phyloP scores from a whole-genome alignment of 2,888 invertebrate species.

The Callyntrura sp. region DNA sequence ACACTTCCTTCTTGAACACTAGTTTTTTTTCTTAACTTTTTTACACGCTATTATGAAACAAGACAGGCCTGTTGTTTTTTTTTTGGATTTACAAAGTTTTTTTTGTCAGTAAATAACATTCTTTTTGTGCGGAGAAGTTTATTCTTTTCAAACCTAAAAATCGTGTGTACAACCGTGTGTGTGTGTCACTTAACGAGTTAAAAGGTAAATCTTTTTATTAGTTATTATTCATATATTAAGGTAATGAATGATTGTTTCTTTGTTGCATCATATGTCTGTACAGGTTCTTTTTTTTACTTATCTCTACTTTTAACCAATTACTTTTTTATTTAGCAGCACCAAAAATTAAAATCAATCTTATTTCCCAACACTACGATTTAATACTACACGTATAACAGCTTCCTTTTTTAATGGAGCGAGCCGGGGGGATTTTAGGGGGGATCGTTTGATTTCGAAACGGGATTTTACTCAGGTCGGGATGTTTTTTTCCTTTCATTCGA shows the following conservation, averaged over 20 bases:
- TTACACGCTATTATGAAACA: not conserved
- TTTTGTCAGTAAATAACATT: constrained; percentile 64
- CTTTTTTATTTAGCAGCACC: constrained; percentile 21
- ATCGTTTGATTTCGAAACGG: not conserved
- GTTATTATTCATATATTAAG: constrained; percentile 46
- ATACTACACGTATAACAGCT: constrained; percentile 50
- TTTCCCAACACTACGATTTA: constrained; percentile 32
- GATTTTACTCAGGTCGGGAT: not conserved
- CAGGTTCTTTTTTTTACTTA: constrained; percentile 30
- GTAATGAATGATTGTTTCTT: constrained; percentile 76
- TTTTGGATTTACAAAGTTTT: constrained; percentile 10
- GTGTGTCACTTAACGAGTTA: not conserved
- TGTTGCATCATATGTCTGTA: constrained; percentile 70
- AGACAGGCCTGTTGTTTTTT: constrained; percentile 27
- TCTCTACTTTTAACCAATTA: too few species aligned
- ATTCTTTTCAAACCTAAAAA: constrained; percentile 12
- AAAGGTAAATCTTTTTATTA: not conserved
- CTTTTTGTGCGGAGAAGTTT: constrained; percentile 67
- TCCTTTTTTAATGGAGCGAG: too few species aligned
- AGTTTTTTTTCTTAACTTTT: not conserved
- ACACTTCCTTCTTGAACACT: not conserved
- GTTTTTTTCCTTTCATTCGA: not conserved
- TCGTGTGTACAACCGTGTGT: constrained; percentile 35
- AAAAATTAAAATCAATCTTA: constrained; percentile 11
- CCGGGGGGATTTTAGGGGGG: too few species aligned